Conservation (phyloP, 2,797 vertebrate genomes). For the Ctenopoma kingsleyae region DNA sequence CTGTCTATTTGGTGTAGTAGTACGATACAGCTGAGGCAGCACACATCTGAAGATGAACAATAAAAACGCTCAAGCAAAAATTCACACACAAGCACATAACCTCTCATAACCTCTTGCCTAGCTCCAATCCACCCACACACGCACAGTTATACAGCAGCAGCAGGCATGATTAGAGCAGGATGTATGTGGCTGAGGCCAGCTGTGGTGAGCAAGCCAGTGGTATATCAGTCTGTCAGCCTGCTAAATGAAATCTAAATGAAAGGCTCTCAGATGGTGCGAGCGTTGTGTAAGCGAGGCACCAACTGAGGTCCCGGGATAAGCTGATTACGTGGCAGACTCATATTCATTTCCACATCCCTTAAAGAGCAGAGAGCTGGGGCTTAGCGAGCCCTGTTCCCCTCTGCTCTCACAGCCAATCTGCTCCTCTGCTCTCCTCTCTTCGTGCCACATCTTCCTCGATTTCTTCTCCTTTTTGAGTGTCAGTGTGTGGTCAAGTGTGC, state of each 20-base stretch:
- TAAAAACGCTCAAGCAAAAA: constrained; percentile 21
- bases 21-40: constrained; percentile 10
- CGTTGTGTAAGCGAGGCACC: constrained; percentile 64
- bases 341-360: constrained; percentile 69
- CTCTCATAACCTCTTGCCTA: constrained; percentile 36
- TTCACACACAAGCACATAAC: constrained; percentile 22
- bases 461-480: not conserved
- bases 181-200: constrained; percentile 58
- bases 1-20: not conserved
- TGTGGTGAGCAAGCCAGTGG: constrained; percentile 49
- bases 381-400: constrained; percentile 42
- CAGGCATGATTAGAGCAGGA: constrained; percentile 61
- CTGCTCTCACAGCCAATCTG: constrained; percentile 32
- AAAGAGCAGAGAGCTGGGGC: constrained; percentile 56
- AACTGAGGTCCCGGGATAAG: constrained; percentile 67
- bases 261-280: constrained; percentile 69
- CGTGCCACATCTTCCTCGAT: constrained; percentile 17
- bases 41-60: constrained; percentile 27
- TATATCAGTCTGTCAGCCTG: constrained; percentile 53
- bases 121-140: constrained; percentile 36
- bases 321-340: constrained; percentile 73
- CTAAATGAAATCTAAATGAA: constrained; percentile 72
- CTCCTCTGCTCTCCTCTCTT: constrained; percentile 17
- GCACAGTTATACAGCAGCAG: constrained; percentile 39
- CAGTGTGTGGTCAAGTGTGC: constrained; percentile 12